phyloP scores from a whole-genome alignment of 2,113 vertebrate species.

The Dicerorhinus sumatrensis region DNA sequence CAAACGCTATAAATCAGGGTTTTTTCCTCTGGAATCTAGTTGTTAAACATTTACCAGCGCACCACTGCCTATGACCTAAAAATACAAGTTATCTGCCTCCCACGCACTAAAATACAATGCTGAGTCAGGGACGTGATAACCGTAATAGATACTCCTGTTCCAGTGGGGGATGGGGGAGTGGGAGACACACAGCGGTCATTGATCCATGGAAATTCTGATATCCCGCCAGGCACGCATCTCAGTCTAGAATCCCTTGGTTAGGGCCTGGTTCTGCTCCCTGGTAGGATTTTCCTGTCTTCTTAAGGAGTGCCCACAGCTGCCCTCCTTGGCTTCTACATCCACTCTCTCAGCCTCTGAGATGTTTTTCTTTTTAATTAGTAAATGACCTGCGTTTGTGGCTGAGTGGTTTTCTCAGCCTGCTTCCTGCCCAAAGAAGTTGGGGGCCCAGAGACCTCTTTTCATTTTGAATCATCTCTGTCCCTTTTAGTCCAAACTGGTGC shows the following conservation, averaged over 20 bases:
- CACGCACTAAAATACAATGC: neutral
- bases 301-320: neutral
- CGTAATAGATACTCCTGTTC: neutral
- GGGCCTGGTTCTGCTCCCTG: neutral
- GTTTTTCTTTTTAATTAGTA: conserved; percentile 15
- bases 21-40: neutral
- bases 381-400: neutral
- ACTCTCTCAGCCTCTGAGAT: neutral
- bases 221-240: neutral
- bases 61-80: conserved; percentile 47
- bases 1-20: neutral
- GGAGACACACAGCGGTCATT: neutral
- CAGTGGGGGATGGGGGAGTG: neutral
- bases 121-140: neutral
- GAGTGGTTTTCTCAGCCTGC: neutral
- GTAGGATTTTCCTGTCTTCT: neutral
- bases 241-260: neutral
- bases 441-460: neutral
- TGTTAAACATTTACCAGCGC: conserved; percentile 63
- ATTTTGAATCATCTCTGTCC: neutral
- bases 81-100: conserved; percentile 53
- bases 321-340: neutral
- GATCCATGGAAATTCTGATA: neutral
- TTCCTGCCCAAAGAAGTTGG: neutral
- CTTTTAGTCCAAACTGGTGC: neutral